Evolutionary conservation across 2,113 vertebrate species (phyloP).

Genomic region (Lepisosteus osseus): DNA sequence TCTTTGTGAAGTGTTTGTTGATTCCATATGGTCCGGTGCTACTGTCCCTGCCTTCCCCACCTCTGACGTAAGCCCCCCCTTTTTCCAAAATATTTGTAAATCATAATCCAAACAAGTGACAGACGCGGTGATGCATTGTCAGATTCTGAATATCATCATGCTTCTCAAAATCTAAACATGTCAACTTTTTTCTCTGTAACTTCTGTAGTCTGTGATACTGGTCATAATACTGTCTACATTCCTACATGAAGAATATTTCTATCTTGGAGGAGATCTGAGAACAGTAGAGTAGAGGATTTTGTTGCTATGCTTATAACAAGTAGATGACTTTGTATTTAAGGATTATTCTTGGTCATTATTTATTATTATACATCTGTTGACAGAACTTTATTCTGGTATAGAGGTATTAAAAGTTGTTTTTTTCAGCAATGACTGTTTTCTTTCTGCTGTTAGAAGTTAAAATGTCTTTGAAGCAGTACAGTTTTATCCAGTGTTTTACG

Average conservation of each 20-base stretch:
- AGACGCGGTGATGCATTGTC: conserved; percentile 68
- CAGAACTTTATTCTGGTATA: conserved; percentile 84
- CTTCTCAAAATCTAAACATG: conserved; percentile 67
- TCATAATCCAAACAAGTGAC: conserved; percentile 76
- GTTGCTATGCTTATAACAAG: conserved; percentile 84
- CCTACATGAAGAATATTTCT: conserved; percentile 74
- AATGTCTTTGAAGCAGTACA: conserved; percentile 82
- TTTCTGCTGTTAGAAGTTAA: conserved; percentile 79
- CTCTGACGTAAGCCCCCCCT: conserved; percentile 66
- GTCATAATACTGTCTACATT: conserved; percentile 83
- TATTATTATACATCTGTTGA: conserved; percentile 85
- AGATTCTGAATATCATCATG: conserved; percentile 71
- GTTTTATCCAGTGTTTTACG: conserved; percentile 82
- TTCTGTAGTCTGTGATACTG: conserved; percentile 78
- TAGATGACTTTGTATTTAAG: conserved; percentile 90
- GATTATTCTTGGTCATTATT: conserved; percentile 86
- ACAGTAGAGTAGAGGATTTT: conserved; percentile 79
- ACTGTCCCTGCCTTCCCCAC: conserved; percentile 55
- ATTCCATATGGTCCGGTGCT: conserved; percentile 74
- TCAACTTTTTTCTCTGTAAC: conserved; percentile 74
- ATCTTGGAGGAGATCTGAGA: conserved; percentile 72
- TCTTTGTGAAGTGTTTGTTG: conserved; percentile 76
- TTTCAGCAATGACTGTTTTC: conserved; percentile 79
- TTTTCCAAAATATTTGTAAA: conserved; percentile 78
- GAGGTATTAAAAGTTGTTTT: conserved; percentile 78